Evolutionary conservation across 2,888 invertebrate genomes (phyloP).

Genomic region (Liopterus haemorrhoidalis): DNA sequence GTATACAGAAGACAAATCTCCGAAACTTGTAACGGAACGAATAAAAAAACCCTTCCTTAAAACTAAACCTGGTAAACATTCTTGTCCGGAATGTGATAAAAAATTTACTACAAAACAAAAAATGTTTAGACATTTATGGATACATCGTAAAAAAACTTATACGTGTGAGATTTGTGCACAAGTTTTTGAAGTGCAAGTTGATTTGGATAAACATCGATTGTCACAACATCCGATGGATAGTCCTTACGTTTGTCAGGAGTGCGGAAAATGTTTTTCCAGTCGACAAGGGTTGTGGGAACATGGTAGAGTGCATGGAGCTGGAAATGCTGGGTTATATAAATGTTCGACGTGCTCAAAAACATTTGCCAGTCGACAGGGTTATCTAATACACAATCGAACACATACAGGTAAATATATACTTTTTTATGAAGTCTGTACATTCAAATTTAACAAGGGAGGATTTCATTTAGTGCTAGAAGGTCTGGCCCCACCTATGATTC

Average conservation of each 20-base stretch:
- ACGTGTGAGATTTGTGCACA: slow-evolving; percentile 45
- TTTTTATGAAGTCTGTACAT: too few relatives aligned
- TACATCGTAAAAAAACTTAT: slow-evolving; percentile 46
- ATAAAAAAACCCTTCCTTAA: too few relatives aligned
- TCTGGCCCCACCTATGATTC: too few relatives aligned
- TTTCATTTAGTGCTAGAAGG: too few relatives aligned
- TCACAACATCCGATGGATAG: slow-evolving; percentile 43
- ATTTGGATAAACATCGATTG: slow-evolving; percentile 45
- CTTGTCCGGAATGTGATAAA: slow-evolving; percentile 45
- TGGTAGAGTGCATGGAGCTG: slow-evolving; percentile 40
- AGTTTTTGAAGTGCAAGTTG: slow-evolving; percentile 43
- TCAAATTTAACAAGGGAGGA: too few relatives aligned
- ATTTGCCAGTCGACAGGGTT: slow-evolving; percentile 49
- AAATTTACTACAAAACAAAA: slow-evolving; percentile 48
- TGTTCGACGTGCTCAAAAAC: slow-evolving; percentile 49
- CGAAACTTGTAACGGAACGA: slow-evolving; percentile 5
- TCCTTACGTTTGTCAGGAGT: slow-evolving; percentile 45
- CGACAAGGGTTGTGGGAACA: slow-evolving; percentile 48
- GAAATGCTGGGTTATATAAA: slow-evolving; percentile 44
- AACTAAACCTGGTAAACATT: slow-evolving; percentile 39
- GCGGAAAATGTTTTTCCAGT: slow-evolving; percentile 47
- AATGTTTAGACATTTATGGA: slow-evolving; percentile 47
- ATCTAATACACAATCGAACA: slow-evolving; percentile 49
- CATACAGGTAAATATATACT: too few relatives aligned
- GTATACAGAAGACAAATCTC: too few relatives aligned